Conservation (phyloP, 2,888 invertebrate genomes). For the Panopea generosa region DNA sequence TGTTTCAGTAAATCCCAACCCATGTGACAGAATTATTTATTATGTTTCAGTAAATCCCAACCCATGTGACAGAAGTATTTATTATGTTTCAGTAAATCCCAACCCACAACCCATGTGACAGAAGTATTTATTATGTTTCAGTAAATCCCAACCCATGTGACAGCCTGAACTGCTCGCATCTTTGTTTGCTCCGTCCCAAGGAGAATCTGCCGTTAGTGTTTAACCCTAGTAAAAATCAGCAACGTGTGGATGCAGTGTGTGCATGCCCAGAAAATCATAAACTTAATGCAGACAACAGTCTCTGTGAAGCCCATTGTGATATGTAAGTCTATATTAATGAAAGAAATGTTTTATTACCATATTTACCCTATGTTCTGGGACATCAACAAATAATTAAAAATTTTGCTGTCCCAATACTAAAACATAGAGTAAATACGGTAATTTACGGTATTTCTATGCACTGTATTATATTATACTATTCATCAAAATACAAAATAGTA, state of each 20-base stretch:
- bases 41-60: no score
- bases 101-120: slow-evolving; percentile 31
- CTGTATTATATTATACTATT: no score
- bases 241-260: slow-evolving; percentile 88
- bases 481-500: no score
- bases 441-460: no score
- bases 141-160: slow-evolving; percentile 89
- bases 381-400: no score
- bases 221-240: slow-evolving; percentile 85
- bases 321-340: slow-evolving; percentile 58
- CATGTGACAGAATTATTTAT: slow-evolving; percentile 14
- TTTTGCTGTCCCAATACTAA: no score
- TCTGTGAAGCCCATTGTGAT: slow-evolving; percentile 73
- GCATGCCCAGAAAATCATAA: slow-evolving; percentile 98
- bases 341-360: no score
- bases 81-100: slow-evolving; percentile 45
- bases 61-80: no score
- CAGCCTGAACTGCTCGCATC: slow-evolving; percentile 90
- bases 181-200: slow-evolving; percentile 91
- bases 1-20: slow-evolving; percentile 41
- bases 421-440: no score
- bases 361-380: no score
- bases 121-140: neutral
- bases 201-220: slow-evolving; percentile 70
- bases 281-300: slow-evolving; percentile 87